Base-by-base conservation (phyloP, 2,888 invertebrate species). In the Electrophaes corylata region DNA sequence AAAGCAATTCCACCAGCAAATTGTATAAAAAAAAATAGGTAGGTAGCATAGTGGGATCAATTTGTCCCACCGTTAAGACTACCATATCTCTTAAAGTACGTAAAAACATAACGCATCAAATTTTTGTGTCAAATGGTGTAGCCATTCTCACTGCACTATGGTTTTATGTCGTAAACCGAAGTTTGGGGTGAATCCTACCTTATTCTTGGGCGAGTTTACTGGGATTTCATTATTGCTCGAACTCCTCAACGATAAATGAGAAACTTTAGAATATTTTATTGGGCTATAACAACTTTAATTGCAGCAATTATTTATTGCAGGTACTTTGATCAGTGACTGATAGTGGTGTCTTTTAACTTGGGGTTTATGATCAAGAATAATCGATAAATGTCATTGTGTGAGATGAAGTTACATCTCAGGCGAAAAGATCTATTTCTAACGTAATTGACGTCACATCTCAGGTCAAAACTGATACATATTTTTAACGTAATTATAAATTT, bases 131-230 rank as follows among this genome's bases (percentile, higher is more conserved):
- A 16, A 18, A 33, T 50, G 39, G 19, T 12, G 4, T 14, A 33
- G 26, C 54, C 18, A 43, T 57, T 20, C 4, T 18, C 29, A n/a
- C 2, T 10, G 20, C 6, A 40, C 53, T 53, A 40, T 58, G 44
- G n/a, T 23, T 8, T 26, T 12, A 4, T n/a, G 49, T 58, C 58
- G 58, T 58, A 58, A 58, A 58, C 31, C 26, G 14, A 53, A 58
- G 52, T 58, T 53, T 8, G 35, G 23, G 37, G 23, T 44, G 44
- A 57, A 48, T 44, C 16, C 18, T 39, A 40, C 49, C 48, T 31
- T 53, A 58, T 44, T 53, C 49, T 45, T 39, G 18, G 23, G 16
- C 18, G 35, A 20, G 46, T 41, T 43, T 10, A 20, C 45, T 23
- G 39, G 39, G 53, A 45, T 16, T 19, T 40, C 35, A 45, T 48